Evolutionary conservation across 2,797 vertebrate genomes (phyloP).

Genomic region (Hippocampus kuda): DNA sequence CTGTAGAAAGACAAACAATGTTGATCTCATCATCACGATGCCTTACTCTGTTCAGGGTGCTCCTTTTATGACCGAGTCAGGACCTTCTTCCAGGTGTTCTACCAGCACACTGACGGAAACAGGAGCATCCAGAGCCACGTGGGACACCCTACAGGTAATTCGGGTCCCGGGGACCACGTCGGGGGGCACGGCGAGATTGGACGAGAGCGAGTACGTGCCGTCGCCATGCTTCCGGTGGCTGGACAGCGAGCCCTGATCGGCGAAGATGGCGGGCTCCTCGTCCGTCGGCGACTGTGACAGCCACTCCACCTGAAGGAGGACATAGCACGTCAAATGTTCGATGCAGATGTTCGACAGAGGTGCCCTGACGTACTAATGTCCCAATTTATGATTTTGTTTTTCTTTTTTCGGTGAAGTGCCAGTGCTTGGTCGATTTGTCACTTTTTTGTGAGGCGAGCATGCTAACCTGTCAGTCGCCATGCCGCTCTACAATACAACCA

Average conservation of each 20-base stretch:
- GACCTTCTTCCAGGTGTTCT: conserved; percentile 48
- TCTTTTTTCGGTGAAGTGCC: too few relatives aligned
- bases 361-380: not conserved
- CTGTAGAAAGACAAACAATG: conserved; percentile 44
- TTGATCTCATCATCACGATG: not conserved
- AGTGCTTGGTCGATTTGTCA: not conserved
- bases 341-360: not conserved
- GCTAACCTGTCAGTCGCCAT: too few relatives aligned
- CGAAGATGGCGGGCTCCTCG: conserved; percentile 42
- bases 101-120: conserved; percentile 47
- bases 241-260: conserved; percentile 58
- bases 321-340: not conserved
- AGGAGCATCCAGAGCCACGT: conserved; percentile 60
- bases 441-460: too few relatives aligned
- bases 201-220: conserved; percentile 70
- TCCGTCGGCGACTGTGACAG: conserved; percentile 41
- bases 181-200: conserved; percentile 55
- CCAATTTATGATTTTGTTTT: not conserved
- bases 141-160: conserved; percentile 72
- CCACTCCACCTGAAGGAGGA: conserved; percentile 69
- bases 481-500: too few relatives aligned
- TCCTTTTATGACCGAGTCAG: not conserved
- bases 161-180: conserved; percentile 47
- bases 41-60: not conserved
- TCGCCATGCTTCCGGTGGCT: conserved; percentile 70